Conservation (phyloP, 2,113 vertebrate species). For the Peromyscus polionotus region DNA sequence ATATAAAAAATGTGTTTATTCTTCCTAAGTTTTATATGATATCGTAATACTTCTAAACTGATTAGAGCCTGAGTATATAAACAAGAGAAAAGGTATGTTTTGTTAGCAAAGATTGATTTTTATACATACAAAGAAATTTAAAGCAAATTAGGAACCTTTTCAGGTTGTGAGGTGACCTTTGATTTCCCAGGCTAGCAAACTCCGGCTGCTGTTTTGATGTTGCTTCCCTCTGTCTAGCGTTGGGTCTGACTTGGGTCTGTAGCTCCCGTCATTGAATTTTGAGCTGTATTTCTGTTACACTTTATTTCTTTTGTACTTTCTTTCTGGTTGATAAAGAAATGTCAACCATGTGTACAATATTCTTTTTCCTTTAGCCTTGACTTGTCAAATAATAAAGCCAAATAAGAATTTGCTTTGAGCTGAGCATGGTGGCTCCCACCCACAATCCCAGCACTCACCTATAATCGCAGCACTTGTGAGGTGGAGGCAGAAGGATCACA, state of each 20-base stretch:
- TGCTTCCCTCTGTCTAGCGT: background rate
- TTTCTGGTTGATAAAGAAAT: conserved; percentile 9
- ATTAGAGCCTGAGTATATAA: conserved; percentile 34
- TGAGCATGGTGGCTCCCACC: background rate
- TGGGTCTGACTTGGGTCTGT: background rate
- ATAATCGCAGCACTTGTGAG: background rate
- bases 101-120: conserved; percentile 52
- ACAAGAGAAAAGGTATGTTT: conserved; percentile 16
- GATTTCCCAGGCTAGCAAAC: conserved; percentile 47
- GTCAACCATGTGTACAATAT: background rate
- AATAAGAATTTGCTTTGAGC: background rate
- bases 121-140: conserved; percentile 41
- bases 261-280: conserved; percentile 18
- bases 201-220: background rate
- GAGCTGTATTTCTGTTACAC: background rate
- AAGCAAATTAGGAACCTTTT: conserved; percentile 7
- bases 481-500: background rate
- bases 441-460: background rate
- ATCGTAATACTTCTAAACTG: conserved; percentile 36
- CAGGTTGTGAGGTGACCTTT: conserved; percentile 23
- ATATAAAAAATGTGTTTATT: conserved; percentile 35
- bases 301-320: background rate
- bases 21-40: conserved; percentile 11
- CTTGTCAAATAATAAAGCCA: background rate
- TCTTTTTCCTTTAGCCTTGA: background rate